A percentile compares a stretch with the other conserved stretches of the same genome.
Conservation (phyloP, 2,888 invertebrate species). For the Erebia ligea region DNA sequence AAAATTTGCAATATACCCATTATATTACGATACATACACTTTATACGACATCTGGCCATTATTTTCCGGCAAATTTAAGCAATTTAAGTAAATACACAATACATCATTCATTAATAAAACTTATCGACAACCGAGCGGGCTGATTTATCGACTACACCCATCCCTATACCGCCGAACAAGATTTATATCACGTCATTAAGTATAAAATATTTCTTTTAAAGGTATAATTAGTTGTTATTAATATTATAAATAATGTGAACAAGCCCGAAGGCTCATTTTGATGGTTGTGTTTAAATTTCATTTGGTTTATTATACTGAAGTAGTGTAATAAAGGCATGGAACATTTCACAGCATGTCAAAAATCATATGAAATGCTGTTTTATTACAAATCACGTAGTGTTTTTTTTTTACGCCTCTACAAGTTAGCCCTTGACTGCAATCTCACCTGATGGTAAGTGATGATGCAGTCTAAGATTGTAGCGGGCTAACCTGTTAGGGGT, state of each 20-base stretch:
- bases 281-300: slow-evolving; percentile 56
- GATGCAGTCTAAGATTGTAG: no score
- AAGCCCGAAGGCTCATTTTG: slow-evolving; percentile 54
- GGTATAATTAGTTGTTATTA: slow-evolving; percentile 82
- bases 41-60: slow-evolving; percentile 7
- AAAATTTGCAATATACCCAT: background rate
- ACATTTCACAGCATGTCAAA: no score
- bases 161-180: slow-evolving; percentile 63
- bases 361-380: no score
- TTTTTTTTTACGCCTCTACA: no score
- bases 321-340: no score
- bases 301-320: slow-evolving; percentile 48
- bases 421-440: no score
- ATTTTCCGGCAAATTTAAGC: slow-evolving; percentile 15
- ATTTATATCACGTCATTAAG: slow-evolving; percentile 82
- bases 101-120: slow-evolving; percentile 10
- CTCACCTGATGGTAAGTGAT: no score
- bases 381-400: no score
- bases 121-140: slow-evolving; percentile 45
- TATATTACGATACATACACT: background rate
- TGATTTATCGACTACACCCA: slow-evolving; percentile 46
- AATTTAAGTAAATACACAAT: slow-evolving; percentile 18
- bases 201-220: slow-evolving; percentile 82
- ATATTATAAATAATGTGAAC: slow-evolving; percentile 78
- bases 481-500: no score